Percentiles rank a stretch among this genome's conserved stretches.
Conservation (phyloP, 2,113 vertebrate species). For the Cottus gobio region DNA sequence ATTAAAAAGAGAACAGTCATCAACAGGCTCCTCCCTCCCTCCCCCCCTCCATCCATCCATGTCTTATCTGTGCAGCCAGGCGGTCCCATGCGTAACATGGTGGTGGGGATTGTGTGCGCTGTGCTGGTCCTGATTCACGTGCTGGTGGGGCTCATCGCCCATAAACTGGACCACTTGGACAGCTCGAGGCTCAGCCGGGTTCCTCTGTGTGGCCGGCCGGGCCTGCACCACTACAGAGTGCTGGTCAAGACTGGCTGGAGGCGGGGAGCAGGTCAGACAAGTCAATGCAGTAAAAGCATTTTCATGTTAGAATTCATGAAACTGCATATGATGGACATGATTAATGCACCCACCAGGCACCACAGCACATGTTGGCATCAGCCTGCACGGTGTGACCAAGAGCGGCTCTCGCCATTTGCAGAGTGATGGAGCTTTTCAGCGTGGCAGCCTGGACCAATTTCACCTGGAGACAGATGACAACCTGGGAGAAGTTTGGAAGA, state of each 20-base stretch:
- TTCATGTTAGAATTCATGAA: background rate
- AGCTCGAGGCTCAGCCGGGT: constrained; percentile 75
- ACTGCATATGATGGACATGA: background rate
- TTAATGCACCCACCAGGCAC: constrained; percentile 73
- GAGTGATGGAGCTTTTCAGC: constrained; percentile 82
- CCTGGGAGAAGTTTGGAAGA: constrained; percentile 87
- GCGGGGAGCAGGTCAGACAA: constrained; percentile 79
- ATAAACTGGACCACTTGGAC: constrained; percentile 86
- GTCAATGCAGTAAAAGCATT: background rate
- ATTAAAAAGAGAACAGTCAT: background rate
- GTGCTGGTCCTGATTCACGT: constrained; percentile 81
- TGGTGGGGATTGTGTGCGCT: constrained; percentile 80
- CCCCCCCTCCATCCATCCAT: background rate
- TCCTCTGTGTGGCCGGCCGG: constrained; percentile 81
- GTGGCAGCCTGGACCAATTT: constrained; percentile 83
- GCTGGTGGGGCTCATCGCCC: constrained; percentile 80
- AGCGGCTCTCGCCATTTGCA: constrained; percentile 85
- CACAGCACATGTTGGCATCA: constrained; percentile 85
- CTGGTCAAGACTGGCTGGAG: constrained; percentile 86
- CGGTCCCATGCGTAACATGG: constrained; percentile 66
- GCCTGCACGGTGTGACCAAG: constrained; percentile 82
- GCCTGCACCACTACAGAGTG: constrained; percentile 83
- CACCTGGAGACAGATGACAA: constrained; percentile 84
- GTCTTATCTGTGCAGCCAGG: constrained; percentile 64
- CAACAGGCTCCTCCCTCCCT: background rate